These are phyloP conservation scores for Mus pahari DNA, from an alignment of 2,113 vertebrate species.

Conservation along the genomic window DNA sequence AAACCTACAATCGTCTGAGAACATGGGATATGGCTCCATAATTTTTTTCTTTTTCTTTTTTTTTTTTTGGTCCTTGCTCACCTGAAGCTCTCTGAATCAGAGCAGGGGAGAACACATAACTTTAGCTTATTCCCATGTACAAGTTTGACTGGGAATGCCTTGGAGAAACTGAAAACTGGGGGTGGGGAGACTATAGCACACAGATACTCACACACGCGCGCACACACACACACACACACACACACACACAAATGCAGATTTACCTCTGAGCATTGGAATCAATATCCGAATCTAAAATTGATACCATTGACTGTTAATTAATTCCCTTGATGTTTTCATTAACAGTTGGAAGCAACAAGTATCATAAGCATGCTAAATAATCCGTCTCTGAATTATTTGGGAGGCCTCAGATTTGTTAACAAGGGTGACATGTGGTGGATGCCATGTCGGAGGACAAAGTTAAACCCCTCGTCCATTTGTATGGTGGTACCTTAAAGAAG, in stretches of 20 bases:
- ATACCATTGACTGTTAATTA: constrained; percentile 97
- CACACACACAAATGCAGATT: constrained; percentile 81
- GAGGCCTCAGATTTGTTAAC: constrained; percentile 85
- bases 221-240: background rate
- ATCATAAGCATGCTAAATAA: constrained; percentile 83
- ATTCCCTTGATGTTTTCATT: constrained; percentile 95
- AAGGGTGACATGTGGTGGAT: constrained; percentile 83
- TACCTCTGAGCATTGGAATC: constrained; percentile 87
- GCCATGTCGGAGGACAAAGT: constrained; percentile 79
- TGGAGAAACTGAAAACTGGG: constrained; percentile 63
- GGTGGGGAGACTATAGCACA: background rate
- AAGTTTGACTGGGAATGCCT: constrained; percentile 79
- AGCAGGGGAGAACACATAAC: constrained; percentile 74
- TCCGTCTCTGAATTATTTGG: constrained; percentile 91
- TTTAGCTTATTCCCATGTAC: constrained; percentile 63
- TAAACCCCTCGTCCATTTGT: constrained; percentile 80
- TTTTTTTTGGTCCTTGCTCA: constrained; percentile 72
- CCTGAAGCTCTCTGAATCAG: constrained; percentile 64
- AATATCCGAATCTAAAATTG: constrained; percentile 91
- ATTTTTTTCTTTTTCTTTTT: too few relatives aligned
- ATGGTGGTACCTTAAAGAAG: constrained; percentile 61
- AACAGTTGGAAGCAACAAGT: constrained; percentile 92
- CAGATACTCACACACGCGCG: rapidly evolving
- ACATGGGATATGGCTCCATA: background rate
- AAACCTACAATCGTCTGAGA: constrained; percentile 19